phyloP scores from a whole-genome alignment of 2,797 vertebrate species.

The Moxostoma hubbsi region DNA sequence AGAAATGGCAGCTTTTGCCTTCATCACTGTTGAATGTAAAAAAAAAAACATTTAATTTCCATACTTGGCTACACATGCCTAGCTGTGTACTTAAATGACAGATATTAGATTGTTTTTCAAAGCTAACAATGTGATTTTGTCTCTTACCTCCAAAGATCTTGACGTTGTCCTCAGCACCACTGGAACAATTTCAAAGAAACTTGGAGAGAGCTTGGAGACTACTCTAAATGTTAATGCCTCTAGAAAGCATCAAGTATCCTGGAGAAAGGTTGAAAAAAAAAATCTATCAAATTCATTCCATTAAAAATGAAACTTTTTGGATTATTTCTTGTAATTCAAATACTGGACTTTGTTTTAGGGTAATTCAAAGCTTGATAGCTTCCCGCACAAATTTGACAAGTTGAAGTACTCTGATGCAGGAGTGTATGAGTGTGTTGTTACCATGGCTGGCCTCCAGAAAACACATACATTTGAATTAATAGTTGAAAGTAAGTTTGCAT shows the following conservation, averaged over 20 bases:
- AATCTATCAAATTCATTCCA: not conserved
- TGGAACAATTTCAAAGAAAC: slow-evolving; percentile 80
- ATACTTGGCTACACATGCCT: too few relatives aligned
- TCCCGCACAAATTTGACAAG: slow-evolving; percentile 77
- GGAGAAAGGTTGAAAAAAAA: slow-evolving; percentile 85
- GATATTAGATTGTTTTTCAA: not conserved
- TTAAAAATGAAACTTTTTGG: not conserved
- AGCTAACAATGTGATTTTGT: not conserved
- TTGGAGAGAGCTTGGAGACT: slow-evolving; percentile 81
- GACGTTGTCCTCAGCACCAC: slow-evolving; percentile 86
- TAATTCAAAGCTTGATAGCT: slow-evolving; percentile 62
- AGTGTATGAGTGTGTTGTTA: slow-evolving; percentile 85
- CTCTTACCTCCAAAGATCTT: slow-evolving; percentile 79
- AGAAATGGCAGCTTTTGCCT: slow-evolving; percentile 74
- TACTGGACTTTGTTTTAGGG: slow-evolving; percentile 74
- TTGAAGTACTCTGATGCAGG: slow-evolving; percentile 89
- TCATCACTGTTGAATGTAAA: slow-evolving; percentile 92
- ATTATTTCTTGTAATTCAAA: slow-evolving; percentile 3
- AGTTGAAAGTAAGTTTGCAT: slow-evolving; percentile 85
- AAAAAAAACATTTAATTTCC: slow-evolving; percentile 33
- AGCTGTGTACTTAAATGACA: not conserved
- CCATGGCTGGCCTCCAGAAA: slow-evolving; percentile 78
- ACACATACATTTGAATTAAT: slow-evolving; percentile 83
- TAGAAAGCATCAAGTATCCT: slow-evolving; percentile 79
- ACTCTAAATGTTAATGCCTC: slow-evolving; percentile 82